A percentile compares a stretch with the other conserved stretches of the same genome.
Conservation (phyloP, 2,113 vertebrate species). For the Shinisaurus crocodilurus region DNA sequence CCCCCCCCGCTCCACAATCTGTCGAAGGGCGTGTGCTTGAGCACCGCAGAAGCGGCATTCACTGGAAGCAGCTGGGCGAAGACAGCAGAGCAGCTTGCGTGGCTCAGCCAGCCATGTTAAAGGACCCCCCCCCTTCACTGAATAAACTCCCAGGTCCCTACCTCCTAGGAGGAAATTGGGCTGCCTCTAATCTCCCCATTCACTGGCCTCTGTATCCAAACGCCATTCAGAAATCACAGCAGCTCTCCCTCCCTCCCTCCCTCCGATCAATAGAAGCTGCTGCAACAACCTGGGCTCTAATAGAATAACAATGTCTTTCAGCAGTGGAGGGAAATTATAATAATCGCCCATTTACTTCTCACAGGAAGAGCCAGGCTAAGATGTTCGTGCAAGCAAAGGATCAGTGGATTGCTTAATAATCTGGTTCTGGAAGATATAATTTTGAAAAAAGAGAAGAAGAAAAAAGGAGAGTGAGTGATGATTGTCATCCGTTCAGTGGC, state of each 20-base stretch:
- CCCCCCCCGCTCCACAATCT: constrained; percentile 31
- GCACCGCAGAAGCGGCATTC: not conserved
- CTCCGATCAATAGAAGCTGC: not conserved
- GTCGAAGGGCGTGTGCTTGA: not conserved
- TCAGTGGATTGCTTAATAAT: not conserved
- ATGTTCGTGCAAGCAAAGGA: not conserved
- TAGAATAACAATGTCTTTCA: constrained; percentile 2
- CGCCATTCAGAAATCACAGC: constrained; percentile 31
- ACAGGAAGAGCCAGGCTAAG: not conserved
- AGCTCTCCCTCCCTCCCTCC: not conserved
- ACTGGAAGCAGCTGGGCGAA: not conserved
- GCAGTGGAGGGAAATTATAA: constrained; percentile 27
- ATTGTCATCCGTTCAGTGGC: not conserved
- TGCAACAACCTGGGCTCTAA: not conserved
- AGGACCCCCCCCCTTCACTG: not conserved
- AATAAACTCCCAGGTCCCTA: not conserved
- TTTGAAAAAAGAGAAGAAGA: too few species aligned
- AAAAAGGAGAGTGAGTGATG: not conserved
- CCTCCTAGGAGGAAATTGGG: not conserved
- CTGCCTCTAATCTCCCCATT: not conserved
- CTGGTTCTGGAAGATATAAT: not conserved
- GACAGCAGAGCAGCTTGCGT: not conserved
- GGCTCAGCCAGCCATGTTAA: not conserved
- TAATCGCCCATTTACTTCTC: not conserved
- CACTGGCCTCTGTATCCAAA: not conserved